A percentile compares a stretch with the other conserved stretches of the same genome.
phyloP scores from a whole-genome alignment of 1,140 invertebrate genomes.

The Tetragnatha versicolor region DNA sequence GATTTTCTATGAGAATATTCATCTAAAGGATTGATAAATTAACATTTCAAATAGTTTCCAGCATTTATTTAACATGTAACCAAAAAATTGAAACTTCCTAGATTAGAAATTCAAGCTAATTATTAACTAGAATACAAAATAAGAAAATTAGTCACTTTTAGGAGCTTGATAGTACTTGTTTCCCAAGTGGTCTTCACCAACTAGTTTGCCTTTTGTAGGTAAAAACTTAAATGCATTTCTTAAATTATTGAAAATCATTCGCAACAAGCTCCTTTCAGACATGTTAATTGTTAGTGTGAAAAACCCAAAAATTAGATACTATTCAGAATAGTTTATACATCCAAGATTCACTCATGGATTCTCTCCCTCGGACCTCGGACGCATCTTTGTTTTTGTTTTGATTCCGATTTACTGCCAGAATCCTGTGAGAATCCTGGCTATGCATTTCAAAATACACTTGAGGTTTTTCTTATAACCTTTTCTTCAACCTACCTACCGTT shows the following conservation, averaged over 20 bases:
- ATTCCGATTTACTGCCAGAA: no score
- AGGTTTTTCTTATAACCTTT: no score
- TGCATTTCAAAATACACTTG: no score
- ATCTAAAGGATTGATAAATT: slow-evolving; percentile 21
- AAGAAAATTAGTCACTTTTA: background rate
- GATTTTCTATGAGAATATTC: background rate
- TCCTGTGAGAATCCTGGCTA: no score
- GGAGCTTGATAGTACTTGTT: slow-evolving; percentile 34
- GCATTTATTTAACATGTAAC: background rate
- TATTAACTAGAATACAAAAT: background rate
- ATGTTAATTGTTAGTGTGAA: no score
- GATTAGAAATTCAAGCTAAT: background rate
- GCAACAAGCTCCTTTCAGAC: slow-evolving; percentile 22
- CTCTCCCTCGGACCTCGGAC: no score
- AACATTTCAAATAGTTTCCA: no score
- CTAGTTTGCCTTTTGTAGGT: slow-evolving; percentile 1
- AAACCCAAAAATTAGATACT: no score
- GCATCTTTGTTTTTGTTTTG: no score
- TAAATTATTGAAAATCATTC: slow-evolving; percentile 22
- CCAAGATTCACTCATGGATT: no score
- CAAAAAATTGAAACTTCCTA: background rate
- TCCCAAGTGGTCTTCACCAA: slow-evolving; percentile 38
- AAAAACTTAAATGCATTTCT: slow-evolving; percentile 5
- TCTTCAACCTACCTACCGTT: no score
- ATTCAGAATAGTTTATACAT: no score